Conservation (phyloP, 2,888 invertebrate species). For the Tridacna gigas region DNA sequence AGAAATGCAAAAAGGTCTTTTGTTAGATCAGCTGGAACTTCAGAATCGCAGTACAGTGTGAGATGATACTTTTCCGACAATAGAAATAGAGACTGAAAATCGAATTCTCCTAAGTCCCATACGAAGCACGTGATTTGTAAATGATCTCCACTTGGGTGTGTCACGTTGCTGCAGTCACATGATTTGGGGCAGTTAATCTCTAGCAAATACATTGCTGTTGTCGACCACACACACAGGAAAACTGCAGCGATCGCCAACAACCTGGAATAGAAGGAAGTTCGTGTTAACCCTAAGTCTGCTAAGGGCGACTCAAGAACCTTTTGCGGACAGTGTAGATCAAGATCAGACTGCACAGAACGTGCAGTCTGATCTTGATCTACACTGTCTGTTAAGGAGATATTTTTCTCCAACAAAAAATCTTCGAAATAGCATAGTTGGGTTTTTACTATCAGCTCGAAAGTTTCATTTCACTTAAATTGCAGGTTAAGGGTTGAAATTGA, state of each 20-base stretch:
- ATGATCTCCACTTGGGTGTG: neutral
- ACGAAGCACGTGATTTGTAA: conserved; percentile 54
- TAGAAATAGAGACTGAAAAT: conserved; percentile 16
- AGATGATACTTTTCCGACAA: conserved; percentile 40
- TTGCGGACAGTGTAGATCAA: too few relatives aligned
- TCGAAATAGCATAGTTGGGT: too few relatives aligned
- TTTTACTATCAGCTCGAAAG: too few relatives aligned
- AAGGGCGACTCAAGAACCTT: too few relatives aligned
- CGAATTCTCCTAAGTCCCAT: conserved; percentile 46
- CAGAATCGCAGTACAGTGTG: conserved; percentile 46
- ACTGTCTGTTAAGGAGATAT: too few relatives aligned
- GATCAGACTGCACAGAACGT: too few relatives aligned
- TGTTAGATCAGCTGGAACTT: conserved; percentile 44
- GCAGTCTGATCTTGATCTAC: too few relatives aligned
- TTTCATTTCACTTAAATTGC: too few relatives aligned
- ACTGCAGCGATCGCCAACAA: conserved; percentile 8
- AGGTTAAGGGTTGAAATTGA: too few relatives aligned
- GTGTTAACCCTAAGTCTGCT: neutral
- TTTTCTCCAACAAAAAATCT: too few relatives aligned
- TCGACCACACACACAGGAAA: neutral
- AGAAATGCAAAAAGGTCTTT: conserved; percentile 39
- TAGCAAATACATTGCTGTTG: conserved; percentile 21
- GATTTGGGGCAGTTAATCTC: conserved; percentile 47
- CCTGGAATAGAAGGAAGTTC: conserved; percentile 38
- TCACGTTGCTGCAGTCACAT: conserved; percentile 55